These are phyloP conservation scores for Tetraneura akinire DNA, from an alignment of 1,140 invertebrate genomes.

Conservation along the genomic window DNA sequence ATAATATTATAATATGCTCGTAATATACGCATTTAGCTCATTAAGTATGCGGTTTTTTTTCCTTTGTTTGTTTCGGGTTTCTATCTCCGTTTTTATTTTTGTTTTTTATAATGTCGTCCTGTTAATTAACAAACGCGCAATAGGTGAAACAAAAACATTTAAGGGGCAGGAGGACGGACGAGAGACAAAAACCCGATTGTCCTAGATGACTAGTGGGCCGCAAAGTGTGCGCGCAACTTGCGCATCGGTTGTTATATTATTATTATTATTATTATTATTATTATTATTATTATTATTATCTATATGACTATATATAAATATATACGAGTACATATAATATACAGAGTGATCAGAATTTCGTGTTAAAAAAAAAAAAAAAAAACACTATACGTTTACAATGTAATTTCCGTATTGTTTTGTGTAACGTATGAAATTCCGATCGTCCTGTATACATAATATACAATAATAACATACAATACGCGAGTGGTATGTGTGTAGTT, in stretches of 20 bases:
- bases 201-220: neutral
- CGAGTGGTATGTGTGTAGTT: too few species aligned
- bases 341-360: too few species aligned
- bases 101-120: neutral
- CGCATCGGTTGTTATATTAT: neutral
- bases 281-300: too few species aligned
- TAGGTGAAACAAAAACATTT: neutral
- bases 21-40: neutral
- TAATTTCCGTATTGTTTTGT: too few species aligned
- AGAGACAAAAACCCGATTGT: neutral
- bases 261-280: neutral
- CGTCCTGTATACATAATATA: too few species aligned
- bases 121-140: conserved; percentile 19
- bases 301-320: too few species aligned
- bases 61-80: neutral
- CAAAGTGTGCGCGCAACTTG: neutral
- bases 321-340: too few species aligned
- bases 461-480: too few species aligned
- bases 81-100: neutral
- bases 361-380: too few species aligned
- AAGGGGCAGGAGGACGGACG: neutral
- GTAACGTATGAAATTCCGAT: too few species aligned
- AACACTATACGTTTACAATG: too few species aligned
- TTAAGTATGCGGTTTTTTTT: conserved; percentile 22
- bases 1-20: neutral